Conservation (phyloP, 2,888 invertebrate genomes). For the Eurytoma californica region DNA sequence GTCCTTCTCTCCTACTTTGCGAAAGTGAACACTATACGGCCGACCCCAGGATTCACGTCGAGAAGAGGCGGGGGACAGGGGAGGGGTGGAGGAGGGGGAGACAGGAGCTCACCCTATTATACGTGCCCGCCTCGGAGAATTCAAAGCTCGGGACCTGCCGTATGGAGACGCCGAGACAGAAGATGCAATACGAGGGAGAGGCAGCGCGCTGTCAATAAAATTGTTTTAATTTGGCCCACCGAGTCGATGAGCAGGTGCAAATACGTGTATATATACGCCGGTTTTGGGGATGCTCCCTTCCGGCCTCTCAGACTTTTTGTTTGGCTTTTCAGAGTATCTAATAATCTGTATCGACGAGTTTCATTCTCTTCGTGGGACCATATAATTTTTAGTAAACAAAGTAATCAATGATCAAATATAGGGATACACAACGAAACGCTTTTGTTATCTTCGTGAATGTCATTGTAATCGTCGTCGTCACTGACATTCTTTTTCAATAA, state of each 20-base stretch:
- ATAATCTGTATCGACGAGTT: no score
- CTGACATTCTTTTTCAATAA: no score
- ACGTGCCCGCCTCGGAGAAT: constrained; percentile 47
- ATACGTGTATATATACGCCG: not conserved
- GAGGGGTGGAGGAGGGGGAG: constrained; percentile 8
- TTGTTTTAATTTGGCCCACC: constrained; percentile 63
- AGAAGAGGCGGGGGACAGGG: constrained; percentile 1
- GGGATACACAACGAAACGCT: no score
- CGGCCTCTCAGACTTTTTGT: not conserved
- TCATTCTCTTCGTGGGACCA: no score
- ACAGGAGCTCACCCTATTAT: constrained; percentile 38
- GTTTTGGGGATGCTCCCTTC: not conserved
- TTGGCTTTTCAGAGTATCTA: not conserved
- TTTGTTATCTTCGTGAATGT: no score
- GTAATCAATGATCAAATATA: no score
- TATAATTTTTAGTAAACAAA: no score
- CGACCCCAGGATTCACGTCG: not conserved
- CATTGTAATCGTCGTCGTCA: no score
- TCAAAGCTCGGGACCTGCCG: constrained; percentile 60
- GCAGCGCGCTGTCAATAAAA: constrained; percentile 60
- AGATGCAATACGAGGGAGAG: constrained; percentile 13
- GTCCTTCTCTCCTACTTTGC: constrained; percentile 18
- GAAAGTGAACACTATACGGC: not conserved
- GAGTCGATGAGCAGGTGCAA: constrained; percentile 43
- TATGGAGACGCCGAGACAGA: constrained; percentile 52